phyloP scores from a whole-genome alignment of 2,888 invertebrate species.

The Andrena chrysosceles region DNA sequence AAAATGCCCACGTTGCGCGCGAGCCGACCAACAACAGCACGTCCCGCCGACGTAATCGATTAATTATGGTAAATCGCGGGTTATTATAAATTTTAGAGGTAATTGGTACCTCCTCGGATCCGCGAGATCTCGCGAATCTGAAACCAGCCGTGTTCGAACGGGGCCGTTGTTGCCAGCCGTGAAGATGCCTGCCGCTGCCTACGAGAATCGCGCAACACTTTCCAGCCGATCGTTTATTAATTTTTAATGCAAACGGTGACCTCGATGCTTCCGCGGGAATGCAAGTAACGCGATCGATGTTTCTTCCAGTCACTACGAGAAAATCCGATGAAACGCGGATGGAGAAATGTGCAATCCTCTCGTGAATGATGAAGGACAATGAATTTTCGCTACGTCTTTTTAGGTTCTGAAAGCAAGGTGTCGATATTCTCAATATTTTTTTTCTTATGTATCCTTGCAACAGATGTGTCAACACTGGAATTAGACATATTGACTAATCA shows the following conservation, averaged over 20 bases:
- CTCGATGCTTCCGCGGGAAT: neutral
- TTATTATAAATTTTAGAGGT: conserved; percentile 75
- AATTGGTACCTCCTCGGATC: conserved; percentile 63
- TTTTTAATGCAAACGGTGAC: neutral
- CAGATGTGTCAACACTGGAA: no score
- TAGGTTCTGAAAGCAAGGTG: no score
- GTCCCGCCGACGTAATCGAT: conserved; percentile 76
- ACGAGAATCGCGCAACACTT: neutral
- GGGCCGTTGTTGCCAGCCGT: neutral
- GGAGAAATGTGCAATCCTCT: no score
- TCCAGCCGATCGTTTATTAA: conserved; percentile 21
- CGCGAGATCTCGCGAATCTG: conserved; percentile 9
- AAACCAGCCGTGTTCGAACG: conserved; percentile 1
- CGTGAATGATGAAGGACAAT: neutral
- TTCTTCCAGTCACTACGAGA: neutral
- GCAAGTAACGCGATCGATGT: neutral
- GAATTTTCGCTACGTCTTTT: neutral
- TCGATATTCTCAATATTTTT: no score
- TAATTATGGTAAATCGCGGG: conserved; percentile 79
- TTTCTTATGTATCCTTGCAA: no score
- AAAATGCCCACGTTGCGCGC: conserved; percentile 72
- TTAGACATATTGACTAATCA: conserved; percentile 25
- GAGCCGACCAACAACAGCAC: conserved; percentile 58
- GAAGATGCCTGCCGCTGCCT: neutral
- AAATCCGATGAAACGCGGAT: neutral